A percentile compares a stretch with the other conserved stretches of the same genome.
Evolutionary conservation across 1,140 invertebrate genomes (phyloP).

Genomic region (Acyrthosiphon pisum): DNA sequence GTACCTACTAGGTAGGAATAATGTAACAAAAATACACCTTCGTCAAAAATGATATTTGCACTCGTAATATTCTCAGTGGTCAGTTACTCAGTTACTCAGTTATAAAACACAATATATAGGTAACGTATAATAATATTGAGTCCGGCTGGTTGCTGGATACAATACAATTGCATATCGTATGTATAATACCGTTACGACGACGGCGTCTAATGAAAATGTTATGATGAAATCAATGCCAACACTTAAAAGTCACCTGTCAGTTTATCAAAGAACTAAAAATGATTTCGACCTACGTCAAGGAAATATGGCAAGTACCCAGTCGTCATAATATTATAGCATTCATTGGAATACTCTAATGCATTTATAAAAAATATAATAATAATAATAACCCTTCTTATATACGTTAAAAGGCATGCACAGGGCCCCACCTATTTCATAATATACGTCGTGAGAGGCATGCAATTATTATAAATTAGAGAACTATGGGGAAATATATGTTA

Average conservation of each 20-base stretch:
- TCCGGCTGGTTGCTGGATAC: neutral
- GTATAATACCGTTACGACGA: neutral
- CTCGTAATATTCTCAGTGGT: neutral
- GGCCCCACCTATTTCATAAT: neutral
- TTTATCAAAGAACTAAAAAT: neutral
- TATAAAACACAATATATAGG: neutral
- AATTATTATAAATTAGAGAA: neutral
- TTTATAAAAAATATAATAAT: neutral
- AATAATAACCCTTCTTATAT: neutral
- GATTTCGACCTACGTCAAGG: neutral
- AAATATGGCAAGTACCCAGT: neutral
- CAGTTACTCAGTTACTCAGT: neutral
- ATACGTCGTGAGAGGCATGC: neutral
- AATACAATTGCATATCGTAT: neutral
- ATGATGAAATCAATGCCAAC: slow-evolving; percentile 4
- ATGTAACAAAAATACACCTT: neutral
- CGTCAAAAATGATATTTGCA: neutral
- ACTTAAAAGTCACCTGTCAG: neutral
- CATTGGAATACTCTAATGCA: neutral
- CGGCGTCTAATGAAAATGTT: neutral
- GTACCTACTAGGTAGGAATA: too few species aligned
- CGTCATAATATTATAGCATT: neutral
- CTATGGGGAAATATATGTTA: neutral
- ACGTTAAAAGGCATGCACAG: neutral
- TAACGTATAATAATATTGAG: neutral